phyloP scores from a whole-genome alignment of 2,797 vertebrate genomes.

The Hylomyscus alleni region DNA sequence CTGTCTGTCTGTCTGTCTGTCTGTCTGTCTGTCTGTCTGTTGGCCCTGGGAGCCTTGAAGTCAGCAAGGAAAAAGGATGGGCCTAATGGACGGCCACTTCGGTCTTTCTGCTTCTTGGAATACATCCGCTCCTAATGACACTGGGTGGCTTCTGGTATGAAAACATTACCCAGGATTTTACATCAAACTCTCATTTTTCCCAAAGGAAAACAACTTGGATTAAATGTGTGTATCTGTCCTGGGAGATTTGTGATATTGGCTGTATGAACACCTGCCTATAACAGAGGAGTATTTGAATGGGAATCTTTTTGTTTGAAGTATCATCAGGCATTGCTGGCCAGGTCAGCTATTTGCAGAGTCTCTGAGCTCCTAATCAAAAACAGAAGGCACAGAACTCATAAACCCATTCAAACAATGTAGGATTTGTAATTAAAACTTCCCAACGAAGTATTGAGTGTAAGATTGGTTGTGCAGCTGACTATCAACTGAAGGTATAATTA shows the following conservation, averaged over 20 bases:
- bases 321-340: neutral
- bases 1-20: neutral
- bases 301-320: neutral
- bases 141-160: neutral
- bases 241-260: neutral
- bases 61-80: neutral
- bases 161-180: slow-evolving; percentile 3
- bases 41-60: neutral
- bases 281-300: neutral
- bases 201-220: neutral
- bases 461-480: neutral
- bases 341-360: neutral
- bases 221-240: neutral
- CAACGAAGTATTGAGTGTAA: neutral
- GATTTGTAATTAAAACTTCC: slow-evolving; percentile 28
- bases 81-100: neutral
- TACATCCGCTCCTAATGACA: neutral
- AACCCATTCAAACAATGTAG: slow-evolving; percentile 2
- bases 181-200: neutral
- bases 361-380: slow-evolving; percentile 37
- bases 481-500: neutral
- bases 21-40: no score
- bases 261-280: neutral
- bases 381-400: neutral
- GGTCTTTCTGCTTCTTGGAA: neutral